Conservation (phyloP, 2,113 vertebrate species). For the Ochotona curzoniae region DNA sequence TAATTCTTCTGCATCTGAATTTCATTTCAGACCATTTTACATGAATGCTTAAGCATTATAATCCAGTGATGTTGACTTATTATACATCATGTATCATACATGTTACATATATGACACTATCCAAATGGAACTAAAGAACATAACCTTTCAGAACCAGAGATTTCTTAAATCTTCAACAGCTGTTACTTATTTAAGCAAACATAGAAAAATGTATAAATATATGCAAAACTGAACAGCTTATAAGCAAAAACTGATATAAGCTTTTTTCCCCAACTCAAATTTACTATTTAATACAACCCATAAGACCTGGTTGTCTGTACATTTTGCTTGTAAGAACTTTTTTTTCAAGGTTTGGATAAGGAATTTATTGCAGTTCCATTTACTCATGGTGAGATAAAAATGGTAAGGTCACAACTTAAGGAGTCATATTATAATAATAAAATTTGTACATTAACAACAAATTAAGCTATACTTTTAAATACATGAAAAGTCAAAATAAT, state of each 20-base stretch:
- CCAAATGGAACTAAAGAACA: conserved; percentile 50
- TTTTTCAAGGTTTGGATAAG: neutral
- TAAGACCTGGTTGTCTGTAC: neutral
- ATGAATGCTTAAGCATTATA: conserved; percentile 61
- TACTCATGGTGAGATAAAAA: neutral
- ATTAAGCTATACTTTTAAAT: neutral
- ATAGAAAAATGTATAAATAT: neutral
- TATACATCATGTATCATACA: neutral
- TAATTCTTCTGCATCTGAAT: conserved; percentile 49
- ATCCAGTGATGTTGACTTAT: conserved; percentile 54
- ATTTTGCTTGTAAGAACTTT: neutral
- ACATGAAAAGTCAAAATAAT: neutral
- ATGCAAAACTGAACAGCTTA: neutral
- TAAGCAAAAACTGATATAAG: neutral
- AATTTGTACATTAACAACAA: neutral
- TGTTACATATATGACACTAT: neutral
- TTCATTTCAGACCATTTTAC: conserved; percentile 58
- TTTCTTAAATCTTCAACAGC: conserved; percentile 31
- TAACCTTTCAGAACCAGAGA: conserved; percentile 8
- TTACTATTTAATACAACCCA: neutral
- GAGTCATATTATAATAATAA: neutral
- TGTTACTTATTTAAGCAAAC: conserved; percentile 61
- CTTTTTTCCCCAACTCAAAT: rapidly evolving
- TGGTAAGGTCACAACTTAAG: neutral
- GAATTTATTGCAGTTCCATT: neutral